Base-by-base conservation (phyloP, 23 tunicate genomes). In the Phallusia fumigata region DNA sequence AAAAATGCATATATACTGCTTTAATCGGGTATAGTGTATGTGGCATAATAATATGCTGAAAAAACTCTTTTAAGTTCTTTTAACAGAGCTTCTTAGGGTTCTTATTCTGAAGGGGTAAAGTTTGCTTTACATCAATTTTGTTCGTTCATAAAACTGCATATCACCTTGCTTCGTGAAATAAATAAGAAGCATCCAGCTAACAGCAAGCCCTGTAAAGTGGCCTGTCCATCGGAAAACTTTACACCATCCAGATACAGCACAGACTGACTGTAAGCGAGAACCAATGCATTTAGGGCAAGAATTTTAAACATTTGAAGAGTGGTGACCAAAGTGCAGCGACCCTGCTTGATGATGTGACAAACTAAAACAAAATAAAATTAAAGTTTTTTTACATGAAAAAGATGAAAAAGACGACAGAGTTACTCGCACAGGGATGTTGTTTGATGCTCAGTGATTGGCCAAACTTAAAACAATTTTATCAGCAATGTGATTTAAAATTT, bases 261-360 rank as follows among this genome's bases (percentile, higher is more conserved):
- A 65, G 90, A 83, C 78, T 96, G 99, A 79, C 96, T 87, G 93
- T 96, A 96, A 16, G 99, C 99, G 18, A 91, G 81, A 0, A 96
- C 79, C 33, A 96, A 75, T 18, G 99, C 95, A 83, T 96, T 96
- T 18, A 96, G 76, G 28, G 99, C 99, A 19, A 96, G 82, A 44
- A 96, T 96, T 82, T 91, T 90, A 79, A 96, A 96, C 99, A 96
- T 96, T 69, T 96, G 99, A 32, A 96, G 53, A 6, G 99, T 96
- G 19, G 99, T 96, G 32, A 96, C 99, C 83, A 96, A 81, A 30
- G 99, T 96, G 69, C 99, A 96, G 32, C 99, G 85, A 28, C 99
- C 99, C 74, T 96, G 99, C 87, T 91, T 96, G 86, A 96, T 96
- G 81, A 96, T 91, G 76, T 96, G 99, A 58, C 95, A 96, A 76